Percentiles rank a stretch among this genome's conserved stretches.
Conservation (phyloP, 2,113 vertebrate species). For the Daubentonia madagascariensis region DNA sequence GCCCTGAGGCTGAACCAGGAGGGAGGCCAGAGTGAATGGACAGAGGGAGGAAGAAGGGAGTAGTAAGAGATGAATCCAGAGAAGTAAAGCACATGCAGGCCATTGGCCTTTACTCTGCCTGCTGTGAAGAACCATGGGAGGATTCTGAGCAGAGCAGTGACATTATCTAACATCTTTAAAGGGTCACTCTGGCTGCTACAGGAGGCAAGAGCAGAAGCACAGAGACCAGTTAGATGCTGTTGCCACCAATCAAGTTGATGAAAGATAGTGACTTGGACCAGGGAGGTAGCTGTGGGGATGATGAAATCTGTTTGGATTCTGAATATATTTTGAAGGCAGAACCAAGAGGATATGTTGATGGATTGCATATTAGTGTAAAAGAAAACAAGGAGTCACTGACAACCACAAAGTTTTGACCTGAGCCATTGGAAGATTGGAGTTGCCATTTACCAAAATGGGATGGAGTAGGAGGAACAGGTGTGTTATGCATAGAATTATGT, state of each 20-base stretch:
- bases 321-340: neutral
- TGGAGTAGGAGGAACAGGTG: neutral
- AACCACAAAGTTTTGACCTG: neutral
- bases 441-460: neutral
- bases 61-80: neutral
- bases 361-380: neutral
- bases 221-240: neutral
- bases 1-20: neutral
- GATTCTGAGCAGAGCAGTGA: neutral
- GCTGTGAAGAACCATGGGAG: too few relatives aligned
- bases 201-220: neutral
- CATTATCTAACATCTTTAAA: neutral
- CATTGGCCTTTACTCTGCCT: neutral
- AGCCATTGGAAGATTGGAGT: neutral
- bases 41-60: neutral
- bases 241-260: neutral
- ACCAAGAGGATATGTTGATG: neutral
- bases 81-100: accelerated
- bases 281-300: neutral
- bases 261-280: neutral
- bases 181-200: neutral
- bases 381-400: neutral
- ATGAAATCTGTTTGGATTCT: neutral
- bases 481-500: neutral
- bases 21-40: neutral